Base-by-base conservation (phyloP, 1,140 invertebrate genomes). In the Halesus radiatus region DNA sequence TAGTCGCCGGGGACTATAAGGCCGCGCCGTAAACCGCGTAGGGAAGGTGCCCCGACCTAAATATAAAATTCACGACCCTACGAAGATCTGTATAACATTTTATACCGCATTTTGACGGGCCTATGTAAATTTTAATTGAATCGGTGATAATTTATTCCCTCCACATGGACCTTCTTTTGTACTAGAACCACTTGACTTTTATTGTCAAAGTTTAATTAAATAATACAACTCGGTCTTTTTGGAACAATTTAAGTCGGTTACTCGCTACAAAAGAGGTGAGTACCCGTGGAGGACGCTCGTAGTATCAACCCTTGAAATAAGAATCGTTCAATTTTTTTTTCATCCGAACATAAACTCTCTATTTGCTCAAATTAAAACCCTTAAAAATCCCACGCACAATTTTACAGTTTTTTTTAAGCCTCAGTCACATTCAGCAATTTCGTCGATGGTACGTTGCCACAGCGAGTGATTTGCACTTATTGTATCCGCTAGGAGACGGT, bases 151-250 rank as follows among this genome's bases (percentile, higher is more conserved):
- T 70, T 70, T 70, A 70, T 70, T 70, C 66, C 29, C 66, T 50
- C n/a, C 66, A 70, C 66, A 70, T 70, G 18, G 37, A 70, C 70
- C 70, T 56, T 54, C 70, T 74, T 64, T 74, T 74, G 70, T 74
- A 56, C 37, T 13, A 45, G 37, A 70, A 32, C 50, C 70, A 74
- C 53, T 74, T 74, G 70, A 74, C 70, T 74, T 74, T 74, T 74
- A 74, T 74, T 74, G 29, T 74, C 52, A 74, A 74, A 74, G 70
- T 74, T 74, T 74, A 74, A 74, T 74, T 74, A 74, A 74, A 74
- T 74, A 74, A 45, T 52, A 74, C n/a, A 22, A 50, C 10, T 54
- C 18, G 10, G 37, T 45, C 37, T 45, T 45, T 45, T 45, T 10
- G 10, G 37, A 45, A 45, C 37, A 16, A 20, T 52, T 16, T n/a